phyloP scores from a whole-genome alignment of 2,797 vertebrate genomes.

The Tapera naevia region DNA sequence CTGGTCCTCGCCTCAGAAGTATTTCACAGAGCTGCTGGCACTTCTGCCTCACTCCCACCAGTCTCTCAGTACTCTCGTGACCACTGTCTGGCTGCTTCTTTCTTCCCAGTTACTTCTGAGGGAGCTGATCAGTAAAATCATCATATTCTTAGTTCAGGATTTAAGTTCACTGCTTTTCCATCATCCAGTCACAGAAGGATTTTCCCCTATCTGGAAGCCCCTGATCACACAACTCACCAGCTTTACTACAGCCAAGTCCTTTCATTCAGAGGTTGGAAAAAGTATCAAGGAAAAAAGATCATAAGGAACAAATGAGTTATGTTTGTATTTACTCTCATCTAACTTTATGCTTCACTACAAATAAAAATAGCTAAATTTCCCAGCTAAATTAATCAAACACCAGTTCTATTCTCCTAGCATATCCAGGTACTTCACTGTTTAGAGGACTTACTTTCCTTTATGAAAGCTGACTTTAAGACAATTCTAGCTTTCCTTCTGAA shows the following conservation, averaged over 20 bases:
- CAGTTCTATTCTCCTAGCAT: not conserved
- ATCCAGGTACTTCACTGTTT: not conserved
- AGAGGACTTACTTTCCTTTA: not conserved
- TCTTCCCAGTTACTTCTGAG: not conserved
- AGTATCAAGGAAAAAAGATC: not conserved
- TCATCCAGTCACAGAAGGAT: fast-evolving
- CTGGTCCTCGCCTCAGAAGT: not conserved
- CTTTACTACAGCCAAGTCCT: not conserved
- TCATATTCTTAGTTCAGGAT: not conserved
- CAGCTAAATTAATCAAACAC: slow-evolving; percentile 2
- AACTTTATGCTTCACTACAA: slow-evolving; percentile 25
- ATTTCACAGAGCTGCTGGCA: not conserved
- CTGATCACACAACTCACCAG: not conserved
- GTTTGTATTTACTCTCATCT: not conserved
- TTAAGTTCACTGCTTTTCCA: not conserved
- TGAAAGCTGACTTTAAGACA: not conserved
- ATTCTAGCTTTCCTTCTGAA: not conserved
- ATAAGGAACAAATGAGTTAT: not conserved
- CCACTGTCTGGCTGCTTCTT: not conserved
- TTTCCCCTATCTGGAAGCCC: not conserved
- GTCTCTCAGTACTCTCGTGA: fast-evolving
- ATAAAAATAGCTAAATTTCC: not conserved
- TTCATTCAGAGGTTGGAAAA: not conserved
- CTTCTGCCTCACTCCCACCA: not conserved
- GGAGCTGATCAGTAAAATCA: not conserved